Conservation (phyloP, 1,140 invertebrate genomes). For the Varroa destructor region DNA sequence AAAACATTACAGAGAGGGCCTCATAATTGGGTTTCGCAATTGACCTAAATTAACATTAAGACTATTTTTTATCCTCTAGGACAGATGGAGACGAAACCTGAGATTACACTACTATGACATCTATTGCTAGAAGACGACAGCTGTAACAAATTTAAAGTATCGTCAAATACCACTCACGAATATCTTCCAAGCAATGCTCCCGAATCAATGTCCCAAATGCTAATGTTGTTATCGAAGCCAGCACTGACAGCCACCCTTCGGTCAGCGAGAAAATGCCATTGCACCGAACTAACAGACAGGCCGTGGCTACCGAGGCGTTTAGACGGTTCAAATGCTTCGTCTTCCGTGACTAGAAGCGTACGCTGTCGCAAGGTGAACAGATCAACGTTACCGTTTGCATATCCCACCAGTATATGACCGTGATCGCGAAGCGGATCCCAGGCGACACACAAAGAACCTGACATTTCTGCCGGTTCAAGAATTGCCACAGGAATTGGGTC, state of each 20-base stretch:
- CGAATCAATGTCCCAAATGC: conserved; percentile 5
- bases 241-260: conserved; percentile 16
- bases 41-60: too few relatives aligned
- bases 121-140: too few relatives aligned
- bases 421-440: conserved; percentile 21
- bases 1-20: too few relatives aligned
- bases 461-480: conserved; percentile 15
- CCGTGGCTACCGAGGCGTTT: conserved; percentile 7
- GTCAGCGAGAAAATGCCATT: conserved; percentile 10
- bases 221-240: not conserved
- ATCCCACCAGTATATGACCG: not conserved
- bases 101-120: too few relatives aligned
- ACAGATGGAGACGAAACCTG: too few relatives aligned
- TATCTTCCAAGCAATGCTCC: conserved; percentile 2
- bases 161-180: too few relatives aligned
- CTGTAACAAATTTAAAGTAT: too few relatives aligned
- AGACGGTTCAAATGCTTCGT: conserved; percentile 12
- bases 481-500: conserved; percentile 10
- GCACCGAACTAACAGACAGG: not conserved
- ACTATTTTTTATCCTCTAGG: too few relatives aligned
- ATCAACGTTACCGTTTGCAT: conserved; percentile 16
- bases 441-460: not conserved
- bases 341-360: conserved; percentile 6
- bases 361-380: conserved; percentile 16
- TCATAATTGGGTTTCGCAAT: too few relatives aligned